These are phyloP conservation scores for Gambusia holbrooki DNA, from an alignment of 2,113 vertebrate species.

Conservation along the genomic window DNA sequence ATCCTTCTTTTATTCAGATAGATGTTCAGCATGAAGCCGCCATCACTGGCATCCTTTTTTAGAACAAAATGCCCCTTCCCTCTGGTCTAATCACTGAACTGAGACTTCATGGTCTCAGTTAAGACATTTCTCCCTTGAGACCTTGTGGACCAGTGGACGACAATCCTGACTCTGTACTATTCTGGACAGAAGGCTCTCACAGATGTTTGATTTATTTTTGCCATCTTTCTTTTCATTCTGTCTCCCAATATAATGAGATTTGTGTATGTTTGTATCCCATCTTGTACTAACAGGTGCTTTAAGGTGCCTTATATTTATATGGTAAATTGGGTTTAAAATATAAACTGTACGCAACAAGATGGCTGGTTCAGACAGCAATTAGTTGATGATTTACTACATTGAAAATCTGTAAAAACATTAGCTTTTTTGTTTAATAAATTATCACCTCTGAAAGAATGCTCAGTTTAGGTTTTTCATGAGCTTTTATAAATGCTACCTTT, in stretches of 20 bases:
- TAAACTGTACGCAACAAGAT: no score
- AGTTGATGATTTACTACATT: no score
- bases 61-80: conserved; percentile 4
- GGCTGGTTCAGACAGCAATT: no score
- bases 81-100: neutral
- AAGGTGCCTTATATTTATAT: no score
- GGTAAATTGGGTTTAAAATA: no score
- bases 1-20: no score
- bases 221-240: no score
- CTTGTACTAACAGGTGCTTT: no score
- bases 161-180: neutral
- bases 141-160: neutral
- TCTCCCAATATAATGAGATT: no score
- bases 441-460: neutral
- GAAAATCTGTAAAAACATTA: neutral
- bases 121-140: neutral
- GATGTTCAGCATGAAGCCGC: neutral
- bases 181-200: no score
- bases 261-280: no score
- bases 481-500: neutral
- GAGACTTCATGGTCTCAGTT: conserved; percentile 4
- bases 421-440: neutral
- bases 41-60: conserved; percentile 21
- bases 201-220: no score
- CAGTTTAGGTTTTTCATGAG: neutral